Percentiles rank a stretch among this genome's conserved stretches.
These are phyloP conservation scores for Pogonus chalceus DNA, from an alignment of 1,140 invertebrate genomes.

Conservation along the genomic window DNA sequence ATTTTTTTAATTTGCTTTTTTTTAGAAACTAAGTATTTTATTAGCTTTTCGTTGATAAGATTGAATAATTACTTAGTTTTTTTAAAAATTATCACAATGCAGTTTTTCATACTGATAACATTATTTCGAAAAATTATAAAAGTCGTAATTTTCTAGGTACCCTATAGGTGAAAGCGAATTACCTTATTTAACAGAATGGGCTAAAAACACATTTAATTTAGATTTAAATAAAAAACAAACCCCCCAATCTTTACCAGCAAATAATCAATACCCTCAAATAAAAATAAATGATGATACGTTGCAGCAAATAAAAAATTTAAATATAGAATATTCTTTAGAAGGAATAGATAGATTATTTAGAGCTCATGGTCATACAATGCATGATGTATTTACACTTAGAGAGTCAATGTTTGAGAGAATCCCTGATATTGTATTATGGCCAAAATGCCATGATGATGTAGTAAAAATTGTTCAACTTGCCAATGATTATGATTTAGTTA, in stretches of 20 bases:
- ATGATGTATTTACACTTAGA: slow-evolving; percentile 75
- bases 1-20: no score
- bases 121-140: no score
- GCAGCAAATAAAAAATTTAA: slow-evolving; percentile 44
- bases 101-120: no score
- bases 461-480: slow-evolving; percentile 72
- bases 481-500: slow-evolving; percentile 61
- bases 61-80: no score
- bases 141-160: no score
- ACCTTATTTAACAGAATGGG: slow-evolving; percentile 76
- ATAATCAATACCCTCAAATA: slow-evolving; percentile 40
- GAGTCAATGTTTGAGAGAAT: slow-evolving; percentile 66
- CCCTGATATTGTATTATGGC: slow-evolving; percentile 92
- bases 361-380: slow-evolving; percentile 90
- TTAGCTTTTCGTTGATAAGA: no score
- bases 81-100: no score
- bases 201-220: slow-evolving; percentile 60
- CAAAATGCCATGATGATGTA: slow-evolving; percentile 72
- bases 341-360: slow-evolving; percentile 78
- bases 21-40: no score
- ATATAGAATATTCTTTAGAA: slow-evolving; percentile 64
- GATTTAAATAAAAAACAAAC: slow-evolving; percentile 36
- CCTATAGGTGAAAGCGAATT: slow-evolving; percentile 66
- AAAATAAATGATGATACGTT: slow-evolving; percentile 43
- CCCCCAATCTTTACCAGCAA: slow-evolving; percentile 40